Conservation (phyloP, 2,113 vertebrate species). For the Pipa parva region DNA sequence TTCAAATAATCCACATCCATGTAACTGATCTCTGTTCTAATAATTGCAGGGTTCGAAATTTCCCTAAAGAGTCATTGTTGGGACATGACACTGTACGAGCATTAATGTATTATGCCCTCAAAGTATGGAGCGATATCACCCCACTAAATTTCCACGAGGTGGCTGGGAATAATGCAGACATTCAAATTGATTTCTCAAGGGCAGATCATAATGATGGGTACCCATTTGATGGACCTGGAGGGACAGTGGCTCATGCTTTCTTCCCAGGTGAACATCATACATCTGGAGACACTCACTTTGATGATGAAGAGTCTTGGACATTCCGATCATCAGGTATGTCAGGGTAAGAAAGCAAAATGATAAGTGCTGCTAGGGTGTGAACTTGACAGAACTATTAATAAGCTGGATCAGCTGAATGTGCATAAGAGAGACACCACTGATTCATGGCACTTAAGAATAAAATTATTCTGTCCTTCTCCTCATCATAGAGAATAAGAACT, state of each 20-base stretch:
- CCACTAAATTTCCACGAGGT: conserved; percentile 95
- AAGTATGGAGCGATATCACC: conserved; percentile 93
- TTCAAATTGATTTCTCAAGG: conserved; percentile 94
- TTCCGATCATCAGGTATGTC: conserved; percentile 85
- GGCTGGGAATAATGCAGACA: conserved; percentile 82
- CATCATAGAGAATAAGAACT: too few species aligned
- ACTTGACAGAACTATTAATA: too few species aligned
- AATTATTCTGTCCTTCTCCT: too few species aligned
- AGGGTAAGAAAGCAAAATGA: conserved; percentile 5
- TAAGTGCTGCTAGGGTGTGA: not conserved
- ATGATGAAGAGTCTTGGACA: conserved; percentile 91
- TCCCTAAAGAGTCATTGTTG: conserved; percentile 81
- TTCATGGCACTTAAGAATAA: too few species aligned
- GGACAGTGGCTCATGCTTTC: conserved; percentile 90
- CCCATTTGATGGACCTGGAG: conserved; percentile 91
- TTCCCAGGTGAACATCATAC: conserved; percentile 84
- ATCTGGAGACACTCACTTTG: conserved; percentile 90
- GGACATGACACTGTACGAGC: conserved; percentile 87
- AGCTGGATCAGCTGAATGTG: too few species aligned
- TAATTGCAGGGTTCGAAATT: conserved; percentile 84
- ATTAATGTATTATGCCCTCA: conserved; percentile 92
- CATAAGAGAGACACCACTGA: too few species aligned
- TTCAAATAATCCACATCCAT: too few species aligned
- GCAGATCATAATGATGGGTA: conserved; percentile 86
- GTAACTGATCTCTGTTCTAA: too few species aligned